Evolutionary conservation across 2,797 vertebrate species (phyloP), one percentile per base, ranked within the genome.

Genomic region (Dipus sagitta): DNA sequence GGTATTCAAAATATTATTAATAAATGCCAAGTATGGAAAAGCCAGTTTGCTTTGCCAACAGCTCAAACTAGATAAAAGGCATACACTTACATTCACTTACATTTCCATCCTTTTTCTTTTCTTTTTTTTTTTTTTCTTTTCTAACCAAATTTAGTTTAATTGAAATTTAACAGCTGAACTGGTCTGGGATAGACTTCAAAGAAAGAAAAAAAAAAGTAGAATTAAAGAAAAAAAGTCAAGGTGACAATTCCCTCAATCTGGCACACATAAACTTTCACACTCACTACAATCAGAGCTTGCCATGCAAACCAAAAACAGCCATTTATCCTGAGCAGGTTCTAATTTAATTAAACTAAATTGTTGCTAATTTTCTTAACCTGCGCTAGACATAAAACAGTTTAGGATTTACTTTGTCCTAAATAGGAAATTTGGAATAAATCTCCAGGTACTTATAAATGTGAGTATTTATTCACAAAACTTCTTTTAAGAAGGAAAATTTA

Each of bases 1-100:
- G 97, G 98, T 98, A 98, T 98, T 98, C 98, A 98, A 98, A 98
- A 98, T 98, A 98, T 98, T 98, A 98, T 98, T 98, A 98, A 98
- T 98, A 98, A 98, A 98, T 97, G 97, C 98, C 98, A 98, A 97
- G 96, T 97, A 97, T 97, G 97, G 96, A 97, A 97, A 97, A 98
- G 96, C 87, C 94, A 97, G 97, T 97, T 98, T 98, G 95, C 97
- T 97, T 98, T 98, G 95, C 97, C 98, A 98, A 98, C 92, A 97
- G 98, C 96, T 97, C 91, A 87, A 94, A 86, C 92, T 96, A 97
- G 98, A 98, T 98, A 97, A 98, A 98, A 98, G 96, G 98, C 97
- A 97, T 97, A 98, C 92, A 98, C 92, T 97, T 95, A 95, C 79
- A 97, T 97, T 97, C 92, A 98, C 92, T 97, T 95, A 95, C 78